These are phyloP conservation scores for Trachelus troglodyta DNA, from an alignment of 2,888 invertebrate species.

Conservation along the genomic window DNA sequence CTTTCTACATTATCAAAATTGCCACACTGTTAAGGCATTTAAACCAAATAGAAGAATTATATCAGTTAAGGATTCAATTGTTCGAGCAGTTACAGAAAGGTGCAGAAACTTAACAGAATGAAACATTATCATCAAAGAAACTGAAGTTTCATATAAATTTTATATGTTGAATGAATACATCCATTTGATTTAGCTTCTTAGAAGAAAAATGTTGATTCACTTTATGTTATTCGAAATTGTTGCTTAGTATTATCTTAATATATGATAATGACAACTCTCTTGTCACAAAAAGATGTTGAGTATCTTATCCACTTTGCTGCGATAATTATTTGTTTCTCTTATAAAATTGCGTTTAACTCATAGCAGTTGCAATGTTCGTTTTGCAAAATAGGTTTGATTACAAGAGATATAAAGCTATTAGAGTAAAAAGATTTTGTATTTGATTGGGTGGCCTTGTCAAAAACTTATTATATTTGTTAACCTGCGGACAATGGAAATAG, in stretches of 20 bases:
- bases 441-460: neutral
- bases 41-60: neutral
- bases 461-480: neutral
- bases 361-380: too few relatives aligned
- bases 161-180: neutral
- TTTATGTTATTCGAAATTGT: neutral
- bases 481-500: neutral
- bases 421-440: neutral
- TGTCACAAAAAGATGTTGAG: neutral
- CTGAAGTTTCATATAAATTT: neutral
- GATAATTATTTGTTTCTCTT: neutral
- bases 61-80: neutral
- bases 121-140: neutral
- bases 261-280: neutral
- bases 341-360: too few relatives aligned
- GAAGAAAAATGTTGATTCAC: neutral
- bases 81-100: neutral
- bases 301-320: neutral
- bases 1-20: neutral
- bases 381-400: too few relatives aligned
- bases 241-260: neutral
- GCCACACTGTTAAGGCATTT: neutral
- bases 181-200: neutral
- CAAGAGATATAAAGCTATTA: neutral
- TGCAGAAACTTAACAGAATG: neutral